Evolutionary conservation across 2,888 invertebrate species (phyloP).

Genomic region (Drosophila nr. perissopoda): DNA sequence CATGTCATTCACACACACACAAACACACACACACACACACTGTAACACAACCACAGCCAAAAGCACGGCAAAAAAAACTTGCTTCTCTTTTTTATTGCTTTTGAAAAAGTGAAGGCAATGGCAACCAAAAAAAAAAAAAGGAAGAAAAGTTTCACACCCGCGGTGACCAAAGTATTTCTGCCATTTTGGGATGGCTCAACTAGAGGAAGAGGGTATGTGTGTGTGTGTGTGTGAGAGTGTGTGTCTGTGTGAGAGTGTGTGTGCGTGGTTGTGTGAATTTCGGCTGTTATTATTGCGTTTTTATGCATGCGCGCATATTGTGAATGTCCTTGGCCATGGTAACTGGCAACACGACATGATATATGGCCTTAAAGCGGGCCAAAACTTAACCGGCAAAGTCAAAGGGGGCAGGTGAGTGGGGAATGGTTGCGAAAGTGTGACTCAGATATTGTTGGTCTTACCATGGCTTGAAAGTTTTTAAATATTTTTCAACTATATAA

Average conservation of each 20-base stretch:
- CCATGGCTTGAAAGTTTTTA: conserved; percentile 63
- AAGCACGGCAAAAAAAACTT: conserved; percentile 17
- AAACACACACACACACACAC: conserved; percentile 1
- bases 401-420: neutral
- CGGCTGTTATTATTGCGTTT: conserved; percentile 76
- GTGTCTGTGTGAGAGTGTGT: neutral
- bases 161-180: conserved; percentile 70
- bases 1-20: conserved; percentile 31
- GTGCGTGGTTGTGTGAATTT: conserved; percentile 30
- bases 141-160: conserved; percentile 65
- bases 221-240: conserved; percentile 6
- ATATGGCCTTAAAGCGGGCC: conserved; percentile 72
- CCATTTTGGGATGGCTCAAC: conserved; percentile 29
- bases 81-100: conserved; percentile 25
- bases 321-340: conserved; percentile 78
- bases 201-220: conserved; percentile 2
- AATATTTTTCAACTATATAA: conserved; percentile 63
- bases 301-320: conserved; percentile 79
- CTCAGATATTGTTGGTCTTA: conserved; percentile 37
- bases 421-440: conserved; percentile 23
- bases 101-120: conserved; percentile 36
- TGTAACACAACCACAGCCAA: conserved; percentile 18
- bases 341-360: conserved; percentile 68
- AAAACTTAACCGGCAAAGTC: conserved; percentile 16
- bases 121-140: conserved; percentile 38